Percentiles rank a stretch among this genome's conserved stretches.
phyloP scores from a whole-genome alignment of 2,888 invertebrate genomes.

The Eulithis testata region DNA sequence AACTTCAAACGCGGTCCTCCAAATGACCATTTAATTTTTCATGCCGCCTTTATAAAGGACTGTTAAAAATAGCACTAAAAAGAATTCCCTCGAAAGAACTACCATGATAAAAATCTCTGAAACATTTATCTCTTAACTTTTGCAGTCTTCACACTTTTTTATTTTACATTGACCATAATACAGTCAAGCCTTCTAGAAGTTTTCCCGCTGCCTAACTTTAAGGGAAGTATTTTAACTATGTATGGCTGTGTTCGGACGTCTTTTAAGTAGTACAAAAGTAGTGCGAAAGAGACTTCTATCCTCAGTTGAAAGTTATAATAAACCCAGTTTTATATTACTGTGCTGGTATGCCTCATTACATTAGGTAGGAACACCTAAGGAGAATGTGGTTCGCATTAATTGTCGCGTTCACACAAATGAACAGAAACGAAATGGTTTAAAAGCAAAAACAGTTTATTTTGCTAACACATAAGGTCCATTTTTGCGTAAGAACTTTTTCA shows the following conservation, averaged over 20 bases:
- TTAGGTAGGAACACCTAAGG: not conserved
- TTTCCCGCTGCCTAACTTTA: constrained; percentile 52
- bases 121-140: constrained; percentile 69
- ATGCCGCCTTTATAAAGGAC: constrained; percentile 47
- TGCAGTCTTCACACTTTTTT: constrained; percentile 57
- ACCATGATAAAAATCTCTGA: constrained; percentile 59
- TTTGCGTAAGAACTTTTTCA: not conserved
- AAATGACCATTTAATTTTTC: constrained; percentile 49
- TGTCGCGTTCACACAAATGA: constrained; percentile 2
- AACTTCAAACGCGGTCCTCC: constrained; percentile 29
- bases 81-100: constrained; percentile 44
- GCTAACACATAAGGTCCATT: too few relatives aligned
- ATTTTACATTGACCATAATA: constrained; percentile 66
- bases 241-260: constrained; percentile 32
- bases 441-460: not conserved
- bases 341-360: constrained; percentile 6
- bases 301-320: constrained; percentile 34
- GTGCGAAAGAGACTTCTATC: constrained; percentile 32
- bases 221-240: constrained; percentile 59
- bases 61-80: constrained; percentile 52
- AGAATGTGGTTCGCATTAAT: not conserved
- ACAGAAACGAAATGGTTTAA: constrained; percentile 1
- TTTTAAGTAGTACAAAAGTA: constrained; percentile 39
- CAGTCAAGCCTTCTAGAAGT: constrained; percentile 59
- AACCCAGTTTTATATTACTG: constrained; percentile 25